phyloP scores from a whole-genome alignment of 2,888 invertebrate genomes.

The Eulithis testata region DNA sequence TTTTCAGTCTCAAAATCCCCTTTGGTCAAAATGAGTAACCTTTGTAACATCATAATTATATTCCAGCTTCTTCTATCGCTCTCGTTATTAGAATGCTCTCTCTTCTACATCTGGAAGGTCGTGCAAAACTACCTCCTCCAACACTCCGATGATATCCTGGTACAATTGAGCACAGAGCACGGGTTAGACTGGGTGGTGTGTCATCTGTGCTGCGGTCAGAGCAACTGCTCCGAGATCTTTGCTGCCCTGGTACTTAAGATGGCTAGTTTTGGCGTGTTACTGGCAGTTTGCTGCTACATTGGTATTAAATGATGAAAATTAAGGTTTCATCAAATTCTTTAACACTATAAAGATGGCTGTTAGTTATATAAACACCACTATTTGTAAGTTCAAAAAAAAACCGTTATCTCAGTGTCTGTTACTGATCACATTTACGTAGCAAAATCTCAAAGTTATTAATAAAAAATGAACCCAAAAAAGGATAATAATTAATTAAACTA shows the following conservation, averaged over 20 bases:
- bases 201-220: constrained; percentile 55
- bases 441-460: no score
- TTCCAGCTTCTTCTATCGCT: constrained; percentile 59
- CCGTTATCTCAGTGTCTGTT: no score
- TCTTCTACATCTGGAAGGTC: constrained; percentile 55
- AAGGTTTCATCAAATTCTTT: no score
- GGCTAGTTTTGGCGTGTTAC: constrained; percentile 52
- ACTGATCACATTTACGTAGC: no score
- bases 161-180: constrained; percentile 49
- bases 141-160: constrained; percentile 60
- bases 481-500: no score
- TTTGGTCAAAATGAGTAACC: no score
- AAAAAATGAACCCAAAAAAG: no score
- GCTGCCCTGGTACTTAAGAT: constrained; percentile 52
- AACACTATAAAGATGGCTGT: no score
- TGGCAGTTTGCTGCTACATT: constrained; percentile 46
- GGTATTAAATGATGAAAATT: constrained; percentile 14
- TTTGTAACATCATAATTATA: no score
- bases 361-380: not conserved
- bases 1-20: no score
- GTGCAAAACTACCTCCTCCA: constrained; percentile 52
- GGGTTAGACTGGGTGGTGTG: constrained; percentile 61
- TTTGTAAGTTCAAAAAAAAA: not conserved
- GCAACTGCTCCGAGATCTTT: constrained; percentile 54
- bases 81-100: constrained; percentile 55